These are phyloP conservation scores for Caranx melampygus DNA, from an alignment of 2,113 vertebrate species.

Conservation along the genomic window DNA sequence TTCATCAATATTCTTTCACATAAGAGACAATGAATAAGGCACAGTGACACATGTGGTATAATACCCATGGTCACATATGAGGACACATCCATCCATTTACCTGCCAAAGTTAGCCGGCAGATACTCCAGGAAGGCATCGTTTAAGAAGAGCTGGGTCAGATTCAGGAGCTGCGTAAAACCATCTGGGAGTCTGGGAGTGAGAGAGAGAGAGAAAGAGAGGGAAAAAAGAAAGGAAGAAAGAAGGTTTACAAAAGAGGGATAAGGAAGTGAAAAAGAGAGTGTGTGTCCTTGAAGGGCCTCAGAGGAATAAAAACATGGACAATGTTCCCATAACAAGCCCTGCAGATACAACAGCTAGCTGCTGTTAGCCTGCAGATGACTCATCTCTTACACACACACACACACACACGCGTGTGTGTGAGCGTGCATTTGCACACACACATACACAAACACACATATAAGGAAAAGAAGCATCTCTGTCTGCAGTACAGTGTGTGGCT, in stretches of 20 bases:
- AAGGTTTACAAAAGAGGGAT: slow-evolving; percentile 12
- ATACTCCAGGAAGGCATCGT: slow-evolving; percentile 99
- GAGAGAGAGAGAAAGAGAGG: slow-evolving; percentile 43
- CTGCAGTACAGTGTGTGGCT: slow-evolving; percentile 14
- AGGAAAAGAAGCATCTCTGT: slow-evolving; percentile 6
- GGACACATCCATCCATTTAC: slow-evolving; percentile 82
- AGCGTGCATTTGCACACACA: slow-evolving; percentile 16
- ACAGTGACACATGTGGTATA: background rate
- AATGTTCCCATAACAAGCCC: slow-evolving; percentile 46
- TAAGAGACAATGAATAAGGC: background rate
- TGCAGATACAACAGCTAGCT: slow-evolving; percentile 34
- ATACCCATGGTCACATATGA: background rate
- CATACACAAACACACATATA: slow-evolving; percentile 6
- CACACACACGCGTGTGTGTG: slow-evolving; percentile 4
- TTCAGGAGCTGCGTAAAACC: slow-evolving; percentile 99
- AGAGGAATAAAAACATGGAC: slow-evolving; percentile 36
- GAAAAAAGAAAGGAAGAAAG: background rate
- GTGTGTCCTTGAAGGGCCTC: slow-evolving; percentile 39
- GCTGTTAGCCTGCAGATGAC: slow-evolving; percentile 53
- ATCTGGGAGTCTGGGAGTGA: slow-evolving; percentile 92
- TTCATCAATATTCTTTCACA: background rate
- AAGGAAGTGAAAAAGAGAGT: slow-evolving; percentile 28
- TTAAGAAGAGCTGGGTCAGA: slow-evolving; percentile 98
- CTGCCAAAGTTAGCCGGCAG: slow-evolving; percentile 99
- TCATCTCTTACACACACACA: slow-evolving; percentile 44